These are phyloP conservation scores for Dicerorhinus sumatrensis DNA, from an alignment of 2,113 vertebrate species.

Conservation along the genomic window DNA sequence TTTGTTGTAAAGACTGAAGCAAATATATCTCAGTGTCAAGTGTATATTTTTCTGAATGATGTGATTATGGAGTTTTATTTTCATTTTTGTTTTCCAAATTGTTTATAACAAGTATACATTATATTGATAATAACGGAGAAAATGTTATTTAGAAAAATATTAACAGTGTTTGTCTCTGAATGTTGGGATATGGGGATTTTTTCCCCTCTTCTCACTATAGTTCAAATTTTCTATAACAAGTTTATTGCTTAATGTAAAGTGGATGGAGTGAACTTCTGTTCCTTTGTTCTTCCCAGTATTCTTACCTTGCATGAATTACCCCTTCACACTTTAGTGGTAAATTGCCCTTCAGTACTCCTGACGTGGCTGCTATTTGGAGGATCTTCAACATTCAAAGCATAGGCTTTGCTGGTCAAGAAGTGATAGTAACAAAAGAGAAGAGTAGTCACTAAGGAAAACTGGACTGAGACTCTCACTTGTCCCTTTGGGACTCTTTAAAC, in stretches of 20 bases:
- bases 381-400: not conserved
- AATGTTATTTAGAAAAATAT: not conserved
- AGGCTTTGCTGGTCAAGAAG: not conserved
- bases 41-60: not conserved
- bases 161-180: not conserved
- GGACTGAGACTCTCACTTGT: not conserved
- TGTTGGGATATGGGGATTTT: not conserved
- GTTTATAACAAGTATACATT: not conserved
- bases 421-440: not conserved
- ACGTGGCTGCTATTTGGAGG: not conserved
- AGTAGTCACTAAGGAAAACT: not conserved
- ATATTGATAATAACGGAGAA: not conserved
- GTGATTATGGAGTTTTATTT: not conserved
- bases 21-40: not conserved
- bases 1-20: not conserved
- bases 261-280: too few relatives aligned
- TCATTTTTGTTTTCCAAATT: not conserved
- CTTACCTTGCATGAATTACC: not conserved
- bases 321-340: not conserved
- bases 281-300: too few relatives aligned
- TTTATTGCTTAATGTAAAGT: not conserved
- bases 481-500: not conserved
- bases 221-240: not conserved
- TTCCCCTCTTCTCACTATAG: not conserved
- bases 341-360: not conserved